phyloP scores from a whole-genome alignment of 2,797 vertebrate species.

The Pitangus sulphuratus region DNA sequence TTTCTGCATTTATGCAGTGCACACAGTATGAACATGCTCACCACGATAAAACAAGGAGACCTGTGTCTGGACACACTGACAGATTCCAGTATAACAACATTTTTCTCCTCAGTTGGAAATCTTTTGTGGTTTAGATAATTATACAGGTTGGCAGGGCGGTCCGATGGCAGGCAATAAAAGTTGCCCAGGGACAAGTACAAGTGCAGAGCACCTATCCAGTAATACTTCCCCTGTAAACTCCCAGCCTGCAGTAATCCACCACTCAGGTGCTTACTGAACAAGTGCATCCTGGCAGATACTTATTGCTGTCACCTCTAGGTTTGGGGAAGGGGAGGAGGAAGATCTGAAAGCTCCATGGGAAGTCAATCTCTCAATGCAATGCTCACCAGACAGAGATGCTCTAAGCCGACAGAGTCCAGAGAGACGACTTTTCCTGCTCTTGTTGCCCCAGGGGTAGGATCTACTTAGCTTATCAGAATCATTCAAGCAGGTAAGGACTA shows the following conservation, averaged over 20 bases:
- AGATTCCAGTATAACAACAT: not conserved
- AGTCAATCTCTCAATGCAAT: not conserved
- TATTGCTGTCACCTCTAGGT: not conserved
- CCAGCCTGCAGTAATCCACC: not conserved
- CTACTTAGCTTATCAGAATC: constrained; percentile 69
- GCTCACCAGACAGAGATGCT: constrained; percentile 75
- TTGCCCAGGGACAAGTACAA: not conserved
- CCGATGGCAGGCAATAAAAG: not conserved
- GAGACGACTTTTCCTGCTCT: constrained; percentile 68
- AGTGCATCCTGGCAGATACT: not conserved
- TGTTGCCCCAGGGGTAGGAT: constrained; percentile 74
- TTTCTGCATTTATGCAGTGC: not conserved
- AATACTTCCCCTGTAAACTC: not conserved
- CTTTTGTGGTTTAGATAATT: not conserved
- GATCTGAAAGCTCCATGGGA: not conserved
- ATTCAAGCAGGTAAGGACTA: not conserved
- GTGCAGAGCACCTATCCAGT: not conserved
- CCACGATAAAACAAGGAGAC: not conserved
- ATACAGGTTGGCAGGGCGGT: not conserved
- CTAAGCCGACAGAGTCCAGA: constrained; percentile 73
- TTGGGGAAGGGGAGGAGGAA: not conserved
- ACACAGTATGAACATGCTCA: not conserved
- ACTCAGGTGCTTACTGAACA: not conserved
- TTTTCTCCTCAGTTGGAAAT: not conserved
- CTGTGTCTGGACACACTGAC: not conserved